A percentile compares a stretch with the other conserved stretches of the same genome.
These are phyloP conservation scores for Lacerta agilis DNA, from an alignment of 2,797 vertebrate species.

Conservation along the genomic window DNA sequence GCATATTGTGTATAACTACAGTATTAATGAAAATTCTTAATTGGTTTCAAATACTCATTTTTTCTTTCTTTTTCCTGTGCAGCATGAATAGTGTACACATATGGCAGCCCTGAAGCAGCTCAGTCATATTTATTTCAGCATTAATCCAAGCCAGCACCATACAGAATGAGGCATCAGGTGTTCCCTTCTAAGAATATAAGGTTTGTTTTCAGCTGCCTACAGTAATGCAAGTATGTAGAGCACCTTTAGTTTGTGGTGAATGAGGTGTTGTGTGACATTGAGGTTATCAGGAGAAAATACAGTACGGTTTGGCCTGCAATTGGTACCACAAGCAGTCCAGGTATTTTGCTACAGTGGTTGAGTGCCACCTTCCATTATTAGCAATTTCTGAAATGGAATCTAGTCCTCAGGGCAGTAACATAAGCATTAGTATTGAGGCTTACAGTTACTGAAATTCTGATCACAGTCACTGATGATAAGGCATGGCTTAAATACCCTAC, in stretches of 20 bases:
- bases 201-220: conserved; percentile 75
- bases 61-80: conserved; percentile 60
- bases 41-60: conserved; percentile 62
- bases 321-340: conserved; percentile 75
- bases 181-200: conserved; percentile 57
- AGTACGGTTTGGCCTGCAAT: conserved; percentile 75
- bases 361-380: conserved; percentile 52
- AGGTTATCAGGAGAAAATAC: conserved; percentile 75
- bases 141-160: conserved; percentile 74
- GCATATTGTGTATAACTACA: conserved; percentile 78
- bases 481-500: conserved; percentile 1
- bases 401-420: conserved; percentile 54
- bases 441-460: conserved; percentile 20
- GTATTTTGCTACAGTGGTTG: conserved; percentile 82
- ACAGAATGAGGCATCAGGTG: conserved; percentile 54
- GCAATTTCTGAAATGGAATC: conserved; percentile 49
- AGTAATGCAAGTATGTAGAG: conserved; percentile 63
- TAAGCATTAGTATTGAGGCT: conserved; percentile 43
- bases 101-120: conserved; percentile 73
- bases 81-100: conserved; percentile 70
- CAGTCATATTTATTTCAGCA: conserved; percentile 71
- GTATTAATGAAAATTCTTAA: conserved; percentile 78
- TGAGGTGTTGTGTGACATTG: conserved; percentile 71
- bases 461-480: conserved; percentile 17
- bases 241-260: conserved; percentile 66